Evolutionary conservation across 2,797 vertebrate genomes (phyloP), one percentile per base, ranked within the genome.

Genomic region (Tenualosa ilisha): DNA sequence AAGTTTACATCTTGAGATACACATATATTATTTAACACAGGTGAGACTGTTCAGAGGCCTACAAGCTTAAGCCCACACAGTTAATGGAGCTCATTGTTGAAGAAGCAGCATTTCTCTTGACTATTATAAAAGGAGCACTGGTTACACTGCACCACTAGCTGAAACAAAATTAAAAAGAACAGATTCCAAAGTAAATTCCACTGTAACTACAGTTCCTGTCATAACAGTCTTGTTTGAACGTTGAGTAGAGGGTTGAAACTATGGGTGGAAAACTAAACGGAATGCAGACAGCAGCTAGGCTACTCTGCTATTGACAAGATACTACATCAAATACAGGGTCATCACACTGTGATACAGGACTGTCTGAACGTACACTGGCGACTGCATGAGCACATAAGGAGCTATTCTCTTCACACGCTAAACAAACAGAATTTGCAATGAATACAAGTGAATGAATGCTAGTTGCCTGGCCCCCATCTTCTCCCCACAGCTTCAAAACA

Each of bases 1-100:
- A 75, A 75, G 63, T 75, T 75, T 75, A 43, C 68, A 75, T 31
- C 24, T 65, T 75, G 20, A 43, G 31, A 75, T 75, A 20, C 31
- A 40, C 31, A 75, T 13, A 20, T 37, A 75, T 20, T 20, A 5
- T 37, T 75, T 31, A 17, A 13, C 12, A 75, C 31, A 75, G 31
- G 68, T 40, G 68, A 20, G 31, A 43, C 12, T 40, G 68, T 40
- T 12, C 5, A 15, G 68, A 75, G 68, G 31, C 31, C 31, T 75
- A 75, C 26, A 12, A 68, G 12, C 63, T 13, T 1, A n/a, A 22
- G n/a, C 59, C 22, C 8, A n/a, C 2, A 26, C 63, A 31, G 63
- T 8, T 65, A 8, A 12, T 31, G 31, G 12, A 13, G 31, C 13
- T 75, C 68, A 43, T 75, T 59, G 15, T 75, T 46, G 46, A 46